Base-by-base conservation (phyloP, 2,888 invertebrate species). In the Platycheirus rosarum region DNA sequence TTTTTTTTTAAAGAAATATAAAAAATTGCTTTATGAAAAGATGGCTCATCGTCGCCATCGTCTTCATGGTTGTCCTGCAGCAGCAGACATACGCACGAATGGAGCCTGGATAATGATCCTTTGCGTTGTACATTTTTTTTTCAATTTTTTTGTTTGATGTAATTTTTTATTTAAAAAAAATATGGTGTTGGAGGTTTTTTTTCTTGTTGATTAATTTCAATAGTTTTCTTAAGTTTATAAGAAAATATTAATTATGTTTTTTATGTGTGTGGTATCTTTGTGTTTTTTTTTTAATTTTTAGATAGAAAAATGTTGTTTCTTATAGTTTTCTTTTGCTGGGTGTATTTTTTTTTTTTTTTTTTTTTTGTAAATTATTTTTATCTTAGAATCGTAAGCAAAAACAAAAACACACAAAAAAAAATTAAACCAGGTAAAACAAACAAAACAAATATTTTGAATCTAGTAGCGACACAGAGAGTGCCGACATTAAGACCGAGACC, bases 381-480 rank as follows among this genome's bases (percentile, higher is more conserved):
- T 60, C 57, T 18, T 60, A 48, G 57, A 74, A 62, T 46, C 40
- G 23, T 78, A 57, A 74, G 40, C 20, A 60, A 69, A 55, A 18
- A 74, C 18, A 62, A 18, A 74, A 63, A 42, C 20, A 68, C 16
- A 48, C 3, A 51, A 65, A 60, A 55, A 62, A 55, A 13, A 55
- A 55, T n/a, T 20, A 26, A 63, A 48, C 4, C 75, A 84, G 76
- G 78, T 84, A 65, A 60, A 76, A 69, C 74, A 74, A 79, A 85
- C 70, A 80, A 82, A 84, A 65, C 35, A 63, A 86, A 79, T 85
- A 84, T 85, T 85, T 85, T 82, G 78, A 84, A 88, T 89, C 86
- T 88, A 94, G 94, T 88, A 94, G 94, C 88, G 94, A 94, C 89
- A 94, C 94, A 42, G 94, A 94, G 89, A 94, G 94, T 87, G 93